These are phyloP conservation scores for Siniperca chuatsi DNA, from an alignment of 2,113 vertebrate genomes.

Conservation along the genomic window DNA sequence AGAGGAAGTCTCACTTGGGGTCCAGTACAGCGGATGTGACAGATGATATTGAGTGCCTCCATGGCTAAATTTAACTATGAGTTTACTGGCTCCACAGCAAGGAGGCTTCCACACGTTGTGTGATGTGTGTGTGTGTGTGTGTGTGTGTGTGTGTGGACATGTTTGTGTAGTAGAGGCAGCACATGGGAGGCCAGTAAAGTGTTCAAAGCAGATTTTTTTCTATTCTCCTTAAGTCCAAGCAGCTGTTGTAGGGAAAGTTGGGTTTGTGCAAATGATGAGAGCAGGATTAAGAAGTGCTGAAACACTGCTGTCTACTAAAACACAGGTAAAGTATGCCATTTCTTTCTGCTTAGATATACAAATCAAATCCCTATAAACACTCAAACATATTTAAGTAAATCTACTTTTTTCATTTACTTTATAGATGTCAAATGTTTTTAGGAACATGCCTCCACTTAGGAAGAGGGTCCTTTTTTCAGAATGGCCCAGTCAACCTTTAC, in stretches of 20 bases:
- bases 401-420: neutral
- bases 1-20: slow-evolving; percentile 80
- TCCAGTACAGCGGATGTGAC: slow-evolving; percentile 77
- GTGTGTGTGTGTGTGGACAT: slow-evolving; percentile 27
- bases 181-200: slow-evolving; percentile 60
- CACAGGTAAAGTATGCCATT: rapidly evolving
- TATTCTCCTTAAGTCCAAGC: slow-evolving; percentile 62
- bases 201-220: slow-evolving; percentile 61
- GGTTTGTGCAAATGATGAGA: slow-evolving; percentile 35
- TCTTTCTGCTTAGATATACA: neutral
- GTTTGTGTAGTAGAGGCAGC: slow-evolving; percentile 68
- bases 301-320: slow-evolving; percentile 7
- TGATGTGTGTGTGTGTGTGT: neutral
- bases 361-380: neutral
- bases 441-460: neutral
- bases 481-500: slow-evolving; percentile 33
- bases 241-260: slow-evolving; percentile 64
- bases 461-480: slow-evolving; percentile 13
- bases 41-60: slow-evolving; percentile 77
- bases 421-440: neutral
- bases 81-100: slow-evolving; percentile 67
- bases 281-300: slow-evolving; percentile 20
- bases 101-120: slow-evolving; percentile 27
- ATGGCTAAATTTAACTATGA: slow-evolving; percentile 82
- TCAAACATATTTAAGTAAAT: neutral